phyloP scores from a whole-genome alignment of 2,113 vertebrate genomes.

The Melanotaenia duboulayi region DNA sequence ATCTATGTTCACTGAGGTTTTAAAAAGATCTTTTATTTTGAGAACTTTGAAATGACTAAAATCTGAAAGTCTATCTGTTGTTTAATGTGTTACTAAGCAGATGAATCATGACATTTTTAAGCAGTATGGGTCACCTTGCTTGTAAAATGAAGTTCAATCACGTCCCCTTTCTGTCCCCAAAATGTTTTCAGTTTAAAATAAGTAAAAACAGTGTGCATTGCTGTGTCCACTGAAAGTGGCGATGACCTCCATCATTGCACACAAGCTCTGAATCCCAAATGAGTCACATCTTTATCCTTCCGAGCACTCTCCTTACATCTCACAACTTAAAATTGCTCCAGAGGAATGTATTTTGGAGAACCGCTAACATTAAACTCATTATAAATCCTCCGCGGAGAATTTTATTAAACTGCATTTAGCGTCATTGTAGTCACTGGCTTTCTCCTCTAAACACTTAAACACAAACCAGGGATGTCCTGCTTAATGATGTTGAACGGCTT shows the following conservation, averaged over 20 bases:
- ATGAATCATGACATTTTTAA: too few species aligned
- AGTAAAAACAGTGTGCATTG: constrained; percentile 30
- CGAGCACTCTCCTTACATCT: neutral
- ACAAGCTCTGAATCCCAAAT: neutral
- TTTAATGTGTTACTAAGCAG: too few species aligned
- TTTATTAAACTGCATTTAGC: constrained; percentile 1
- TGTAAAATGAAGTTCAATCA: constrained; percentile 26
- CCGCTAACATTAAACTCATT: constrained; percentile 7
- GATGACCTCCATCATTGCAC: constrained; percentile 22
- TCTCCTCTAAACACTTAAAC: neutral
- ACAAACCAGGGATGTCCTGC: constrained; percentile 3
- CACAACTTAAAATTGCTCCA: neutral
- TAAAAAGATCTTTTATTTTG: too few species aligned
- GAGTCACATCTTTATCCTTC: neutral
- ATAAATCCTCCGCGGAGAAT: neutral
- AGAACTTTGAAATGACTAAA: neutral
- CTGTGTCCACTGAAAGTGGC: constrained; percentile 16
- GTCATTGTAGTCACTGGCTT: neutral
- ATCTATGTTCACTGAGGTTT: too few species aligned
- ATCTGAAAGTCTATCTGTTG: constrained; percentile 2
- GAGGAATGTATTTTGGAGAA: neutral
- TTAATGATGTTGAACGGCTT: constrained; percentile 23
- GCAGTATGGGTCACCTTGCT: neutral
- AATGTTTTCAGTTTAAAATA: constrained; percentile 16
- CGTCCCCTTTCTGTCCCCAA: neutral